These are phyloP conservation scores for Brenthis daphne DNA, from an alignment of 2,888 invertebrate species.

Conservation along the genomic window DNA sequence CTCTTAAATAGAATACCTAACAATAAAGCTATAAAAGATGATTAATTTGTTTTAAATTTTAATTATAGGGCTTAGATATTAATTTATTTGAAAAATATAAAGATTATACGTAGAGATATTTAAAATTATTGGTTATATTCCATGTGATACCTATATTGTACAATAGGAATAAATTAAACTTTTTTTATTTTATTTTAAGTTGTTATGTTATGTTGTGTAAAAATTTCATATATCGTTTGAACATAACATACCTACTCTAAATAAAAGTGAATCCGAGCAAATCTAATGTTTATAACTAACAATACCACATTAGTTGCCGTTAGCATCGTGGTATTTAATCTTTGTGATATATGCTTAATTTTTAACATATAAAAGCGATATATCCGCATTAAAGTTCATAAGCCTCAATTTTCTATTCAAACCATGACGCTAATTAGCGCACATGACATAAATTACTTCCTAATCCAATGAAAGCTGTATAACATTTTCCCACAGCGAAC, in stretches of 20 bases:
- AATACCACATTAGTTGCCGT: conserved; percentile 7
- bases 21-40: no score
- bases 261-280: not conserved
- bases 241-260: not conserved
- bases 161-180: no score
- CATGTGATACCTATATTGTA: no score
- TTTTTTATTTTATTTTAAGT: no score
- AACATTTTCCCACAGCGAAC: conserved; percentile 9
- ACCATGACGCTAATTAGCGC: conserved; percentile 39
- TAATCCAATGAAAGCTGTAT: conserved; percentile 60
- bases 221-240: no score
- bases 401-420: conserved; percentile 35
- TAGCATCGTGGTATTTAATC: not conserved
- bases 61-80: no score
- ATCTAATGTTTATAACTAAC: not conserved
- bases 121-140: no score
- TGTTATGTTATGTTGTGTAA: no score
- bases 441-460: conserved; percentile 64
- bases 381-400: conserved; percentile 40
- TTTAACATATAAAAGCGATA: conserved; percentile 26
- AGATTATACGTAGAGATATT: no score
- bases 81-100: no score
- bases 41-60: no score
- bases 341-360: not conserved
- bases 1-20: no score